Evolutionary conservation across 1,140 invertebrate genomes (phyloP).

Genomic region (Frieseomelitta varia): DNA sequence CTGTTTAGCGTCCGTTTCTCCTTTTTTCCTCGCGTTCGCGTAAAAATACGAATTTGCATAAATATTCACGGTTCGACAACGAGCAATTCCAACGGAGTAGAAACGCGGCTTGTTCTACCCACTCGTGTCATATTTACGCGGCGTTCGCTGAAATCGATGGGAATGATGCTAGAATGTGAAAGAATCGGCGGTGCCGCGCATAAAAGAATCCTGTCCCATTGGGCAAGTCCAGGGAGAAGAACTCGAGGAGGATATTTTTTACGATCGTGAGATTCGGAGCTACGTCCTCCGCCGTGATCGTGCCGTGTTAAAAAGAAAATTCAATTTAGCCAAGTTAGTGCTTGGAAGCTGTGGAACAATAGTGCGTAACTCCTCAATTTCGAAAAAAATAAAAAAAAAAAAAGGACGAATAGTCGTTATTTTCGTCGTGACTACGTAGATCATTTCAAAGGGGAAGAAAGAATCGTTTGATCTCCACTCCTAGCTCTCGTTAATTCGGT

Average conservation of each 20-base stretch:
- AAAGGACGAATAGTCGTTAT: neutral
- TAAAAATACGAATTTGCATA: neutral
- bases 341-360: fast-evolving
- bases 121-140: neutral
- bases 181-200: neutral
- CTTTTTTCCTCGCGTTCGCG: neutral
- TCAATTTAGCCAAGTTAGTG: fast-evolving
- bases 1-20: neutral
- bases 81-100: neutral
- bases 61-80: neutral
- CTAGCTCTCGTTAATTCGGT: constrained; percentile 22
- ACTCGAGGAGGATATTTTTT: neutral
- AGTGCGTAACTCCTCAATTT: no score
- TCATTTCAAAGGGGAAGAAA: neutral
- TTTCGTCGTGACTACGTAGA: no score
- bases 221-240: neutral
- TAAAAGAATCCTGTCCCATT: neutral
- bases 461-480: neutral
- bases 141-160: neutral
- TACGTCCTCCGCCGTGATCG: fast-evolving
- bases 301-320: fast-evolving
- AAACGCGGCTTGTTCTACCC: neutral
- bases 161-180: fast-evolving
- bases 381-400: neutral
- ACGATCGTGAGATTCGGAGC: neutral